Evolutionary conservation across 2,888 invertebrate species (phyloP).

Genomic region (Ypsolopha scabrella): DNA sequence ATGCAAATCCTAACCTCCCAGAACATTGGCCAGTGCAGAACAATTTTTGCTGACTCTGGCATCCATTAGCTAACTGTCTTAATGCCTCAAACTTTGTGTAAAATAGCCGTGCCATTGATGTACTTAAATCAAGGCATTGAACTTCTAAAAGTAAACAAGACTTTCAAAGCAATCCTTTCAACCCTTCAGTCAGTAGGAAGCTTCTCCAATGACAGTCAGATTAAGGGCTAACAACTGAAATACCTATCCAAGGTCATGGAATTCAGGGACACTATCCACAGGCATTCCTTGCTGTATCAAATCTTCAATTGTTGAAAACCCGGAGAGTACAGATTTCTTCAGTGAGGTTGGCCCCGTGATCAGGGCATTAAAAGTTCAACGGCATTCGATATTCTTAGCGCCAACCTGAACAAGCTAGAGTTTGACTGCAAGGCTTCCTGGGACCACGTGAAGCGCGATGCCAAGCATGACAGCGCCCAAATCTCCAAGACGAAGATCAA

Average conservation of each 20-base stretch:
- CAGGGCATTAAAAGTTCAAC: slow-evolving; percentile 92
- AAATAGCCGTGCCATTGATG: slow-evolving; percentile 98
- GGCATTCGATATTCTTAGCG: slow-evolving; percentile 92
- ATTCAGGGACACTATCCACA: slow-evolving; percentile 99
- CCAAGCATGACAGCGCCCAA: slow-evolving; percentile 93
- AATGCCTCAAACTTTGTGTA: slow-evolving; percentile 95
- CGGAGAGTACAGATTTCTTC: slow-evolving; percentile 96
- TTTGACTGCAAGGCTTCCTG: slow-evolving; percentile 97
- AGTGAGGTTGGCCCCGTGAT: slow-evolving; percentile 95
- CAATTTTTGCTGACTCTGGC: slow-evolving; percentile 97
- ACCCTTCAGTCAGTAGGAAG: slow-evolving; percentile 95
- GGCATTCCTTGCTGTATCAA: slow-evolving; percentile 97
- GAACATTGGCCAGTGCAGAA: slow-evolving; percentile 95
- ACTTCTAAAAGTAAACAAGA: slow-evolving; percentile 89
- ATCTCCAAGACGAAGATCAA: slow-evolving; percentile 91
- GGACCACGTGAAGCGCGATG: slow-evolving; percentile 95
- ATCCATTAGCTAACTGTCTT: slow-evolving; percentile 94
- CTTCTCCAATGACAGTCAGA: slow-evolving; percentile 92
- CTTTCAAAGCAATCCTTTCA: slow-evolving; percentile 94
- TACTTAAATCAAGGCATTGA: slow-evolving; percentile 98
- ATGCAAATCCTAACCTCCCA: slow-evolving; percentile 91
- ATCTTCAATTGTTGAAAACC: slow-evolving; percentile 96
- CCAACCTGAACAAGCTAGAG: slow-evolving; percentile 90
- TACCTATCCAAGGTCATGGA: slow-evolving; percentile 98
- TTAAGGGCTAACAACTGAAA: slow-evolving; percentile 97